Evolutionary conservation across 1,140 invertebrate genomes (phyloP), one percentile per base, ranked within the genome.

Genomic region (Capitella teleta): DNA sequence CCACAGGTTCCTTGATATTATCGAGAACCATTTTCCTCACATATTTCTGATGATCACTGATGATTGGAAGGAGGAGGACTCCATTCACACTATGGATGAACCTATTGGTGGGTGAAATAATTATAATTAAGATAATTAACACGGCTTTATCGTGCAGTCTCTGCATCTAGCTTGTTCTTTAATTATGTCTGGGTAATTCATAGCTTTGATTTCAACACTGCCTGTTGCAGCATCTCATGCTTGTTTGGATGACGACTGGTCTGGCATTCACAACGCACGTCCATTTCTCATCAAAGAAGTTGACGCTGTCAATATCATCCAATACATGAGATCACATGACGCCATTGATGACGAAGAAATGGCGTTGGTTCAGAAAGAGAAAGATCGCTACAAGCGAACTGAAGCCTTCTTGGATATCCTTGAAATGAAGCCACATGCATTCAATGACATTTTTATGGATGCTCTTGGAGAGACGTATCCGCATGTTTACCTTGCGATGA

Each of bases 401-500:
- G 45, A 47, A 30, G 21, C 28, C 5, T 32, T 47, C 1, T 23
- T 47, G 4, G 45, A 47, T 30, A n/a, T 47, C n/a, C 26, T 47
- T 14, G 45, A 47, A 23, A 47, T 47, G 45, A 47, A 26, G 25
- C 45, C 45, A 14, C 45, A 26, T 4, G 45, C 28, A 14, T 26
- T 32, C 28, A 32, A 47, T 30, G 45, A 28, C 28, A n/a, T 18
- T 14, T 32, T 47, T 23, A 26, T 47, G 3, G 45, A 47, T 6
- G 45, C 45, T 4, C 18, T 47, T 30, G 12, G 25, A 6, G 45
- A 47, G 28, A 16, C 21, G n/a, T 47, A 47, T 23, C 45, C 45
- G 14, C 45, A 47, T 18, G 45, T 47, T 18, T 47, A 47, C 28
- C 45, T 47, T 14, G 25, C 28, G n/a, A 26, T 47, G 16, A 47